Evolutionary conservation across 2,797 vertebrate genomes (phyloP), one percentile per base, ranked within the genome.

Genomic region (Peromyscus aztecus): DNA sequence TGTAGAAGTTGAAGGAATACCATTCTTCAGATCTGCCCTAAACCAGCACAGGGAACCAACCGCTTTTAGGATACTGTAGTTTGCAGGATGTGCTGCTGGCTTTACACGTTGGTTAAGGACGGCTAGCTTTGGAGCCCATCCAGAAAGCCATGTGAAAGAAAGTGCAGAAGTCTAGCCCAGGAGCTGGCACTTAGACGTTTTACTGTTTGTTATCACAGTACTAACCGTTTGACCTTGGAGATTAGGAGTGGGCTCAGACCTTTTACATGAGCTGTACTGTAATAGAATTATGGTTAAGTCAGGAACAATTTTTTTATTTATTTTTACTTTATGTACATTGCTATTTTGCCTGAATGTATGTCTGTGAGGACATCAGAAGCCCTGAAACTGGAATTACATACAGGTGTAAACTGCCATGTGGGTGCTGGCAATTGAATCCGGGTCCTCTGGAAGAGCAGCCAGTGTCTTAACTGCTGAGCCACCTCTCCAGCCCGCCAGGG

Each of bases 21-120:
- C 19, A 77, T 94, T 94, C 86, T 97, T 95, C 16, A 4, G 78
- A 71, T 87, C 43, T 95, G 0, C 31, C 52, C 83, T 95, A 61
- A 96, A 46, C 69, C 73, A 95, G 43, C 34, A 86, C 67, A 89
- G 24, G 37, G 91, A 84, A 61, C 89, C 89, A 81, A 55, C 89
- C 89, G n/a, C 12, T 76, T 94, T 96, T 83, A 94, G 82, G 37
- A 96, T 75, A 89, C 63, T 77, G 24, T 95, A 80, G 78, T 76
- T 67, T 61, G 10, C 17, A 82, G 46, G 40, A 89, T 92, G 37
- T 93, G 1, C 63, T 94, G 52, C 69, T 92, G 80, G 4, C 67
- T 96, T n/a, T 34, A 27, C 40, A 34, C 65, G 84, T 37, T 78
- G 75, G 78, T 94, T 52, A 69, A 14, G 92, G 77, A 31, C 11